Percentiles rank a stretch among this genome's conserved stretches.
These are phyloP conservation scores for Pluvianellus socialis DNA, from an alignment of 2,113 vertebrate genomes.

Conservation along the genomic window DNA sequence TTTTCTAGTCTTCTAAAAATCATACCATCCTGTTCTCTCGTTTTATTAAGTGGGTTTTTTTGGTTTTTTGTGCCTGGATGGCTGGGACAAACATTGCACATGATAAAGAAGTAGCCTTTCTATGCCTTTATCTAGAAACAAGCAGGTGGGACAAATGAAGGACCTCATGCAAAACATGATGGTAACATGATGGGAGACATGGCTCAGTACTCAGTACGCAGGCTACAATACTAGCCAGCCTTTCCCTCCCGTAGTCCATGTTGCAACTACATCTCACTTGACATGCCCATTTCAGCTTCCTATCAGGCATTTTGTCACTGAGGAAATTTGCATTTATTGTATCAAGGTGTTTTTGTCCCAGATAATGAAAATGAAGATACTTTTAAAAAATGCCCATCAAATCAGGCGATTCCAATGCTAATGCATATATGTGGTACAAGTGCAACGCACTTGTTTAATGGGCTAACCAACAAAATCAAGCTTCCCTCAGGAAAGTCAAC, in stretches of 20 bases:
- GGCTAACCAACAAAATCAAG: not conserved
- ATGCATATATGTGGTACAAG: not conserved
- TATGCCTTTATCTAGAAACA: not conserved
- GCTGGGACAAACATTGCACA: not conserved
- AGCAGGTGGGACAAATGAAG: not conserved
- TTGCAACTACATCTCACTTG: not conserved
- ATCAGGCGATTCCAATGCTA: not conserved
- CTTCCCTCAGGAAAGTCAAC: not conserved
- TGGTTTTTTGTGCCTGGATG: not conserved
- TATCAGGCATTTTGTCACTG: not conserved
- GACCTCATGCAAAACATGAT: not conserved
- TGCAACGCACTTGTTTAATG: not conserved
- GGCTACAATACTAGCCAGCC: not conserved
- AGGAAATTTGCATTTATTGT: not conserved
- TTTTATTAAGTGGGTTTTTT: not conserved
- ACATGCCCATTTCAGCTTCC: not conserved
- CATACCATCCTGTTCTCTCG: not conserved
- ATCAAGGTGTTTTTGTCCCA: not conserved
- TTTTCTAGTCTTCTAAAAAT: not conserved
- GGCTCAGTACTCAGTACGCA: not conserved
- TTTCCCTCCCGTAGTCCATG: not conserved
- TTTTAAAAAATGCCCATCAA: not conserved
- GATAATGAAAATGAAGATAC: not conserved
- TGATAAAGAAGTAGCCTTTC: not conserved
- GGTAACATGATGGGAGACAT: not conserved